Base-by-base conservation (phyloP, 1,140 invertebrate genomes). In the Drosophila parabipectinata region DNA sequence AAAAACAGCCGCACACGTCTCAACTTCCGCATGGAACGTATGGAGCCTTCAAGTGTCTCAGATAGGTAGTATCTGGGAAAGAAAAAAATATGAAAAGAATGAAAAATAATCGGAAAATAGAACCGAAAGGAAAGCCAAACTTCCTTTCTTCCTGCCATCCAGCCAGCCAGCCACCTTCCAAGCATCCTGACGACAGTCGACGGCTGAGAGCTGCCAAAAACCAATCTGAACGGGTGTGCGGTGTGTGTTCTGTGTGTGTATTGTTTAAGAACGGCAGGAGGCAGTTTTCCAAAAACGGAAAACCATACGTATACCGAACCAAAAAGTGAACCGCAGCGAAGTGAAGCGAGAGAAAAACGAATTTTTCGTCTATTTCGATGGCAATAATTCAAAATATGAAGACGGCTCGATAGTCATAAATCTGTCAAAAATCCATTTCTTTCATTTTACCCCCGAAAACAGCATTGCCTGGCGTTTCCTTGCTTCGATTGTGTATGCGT, bases 371-470 rank as follows among this genome's bases (percentile, higher is more conserved):
- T 91, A 90, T 91, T 91, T 91, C 87, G 90, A 91, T 90, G 79
- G 90, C 90, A 91, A 91, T 91, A 91, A 91, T 91, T 91, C 89
- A 91, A 91, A 91, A 83, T 81, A 84, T 72, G 75, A 91, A 82
- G 85, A 84, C 79, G 90, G 81, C 82, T 84, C 90, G 90, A 91
- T 91, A 91, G 85, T 90, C 85, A 88, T 90, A 90, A 90, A 91
- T 91, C 90, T 91, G 90, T 91, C 90, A 91, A 91, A 91, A 91
- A 91, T 91, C 90, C 90, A 91, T 91, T 91, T 91, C 85, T 91
- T 91, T 69, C 90, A 91, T 91, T 87, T 91, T 57, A 69, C 64
- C 64, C 78, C 82, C 75, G 59, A 74, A 79, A 72, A 77, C 79
- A 80, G 76, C 79, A 67, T 78, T 71, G 59, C 67, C 74, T 77